Evolutionary conservation across 2,113 vertebrate species (phyloP).

Genomic region (Hipposideros armiger): DNA sequence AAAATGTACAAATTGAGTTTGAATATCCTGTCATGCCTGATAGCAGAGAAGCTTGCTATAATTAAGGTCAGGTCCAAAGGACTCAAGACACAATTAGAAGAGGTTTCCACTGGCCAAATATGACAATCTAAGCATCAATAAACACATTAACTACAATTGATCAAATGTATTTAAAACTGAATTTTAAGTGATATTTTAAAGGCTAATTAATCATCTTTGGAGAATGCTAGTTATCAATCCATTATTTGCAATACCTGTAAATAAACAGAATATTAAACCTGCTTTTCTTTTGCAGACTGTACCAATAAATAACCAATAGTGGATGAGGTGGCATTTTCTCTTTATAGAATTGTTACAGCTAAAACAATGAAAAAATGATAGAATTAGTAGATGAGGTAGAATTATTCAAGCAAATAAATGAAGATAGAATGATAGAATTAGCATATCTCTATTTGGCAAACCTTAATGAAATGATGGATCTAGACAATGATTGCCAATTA

Average conservation of each 20-base stretch:
- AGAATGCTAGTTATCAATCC: neutral
- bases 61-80: neutral
- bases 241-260: neutral
- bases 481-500: neutral
- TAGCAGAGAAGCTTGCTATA: neutral
- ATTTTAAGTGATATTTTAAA: neutral
- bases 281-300: neutral
- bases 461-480: neutral
- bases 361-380: neutral
- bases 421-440: neutral
- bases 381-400: neutral
- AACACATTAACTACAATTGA: neutral
- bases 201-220: neutral
- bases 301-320: neutral
- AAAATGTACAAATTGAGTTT: neutral
- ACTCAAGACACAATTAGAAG: neutral
- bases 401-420: neutral
- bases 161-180: neutral
- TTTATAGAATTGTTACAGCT: neutral
- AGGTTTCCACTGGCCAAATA: neutral
- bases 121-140: neutral
- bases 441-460: neutral
- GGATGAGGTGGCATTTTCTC: neutral
- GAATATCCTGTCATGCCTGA: neutral
- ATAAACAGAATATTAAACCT: neutral